Percentiles rank a stretch among this genome's conserved stretches.
phyloP scores from a whole-genome alignment of 2,797 vertebrate genomes.

The Remorina albescens region DNA sequence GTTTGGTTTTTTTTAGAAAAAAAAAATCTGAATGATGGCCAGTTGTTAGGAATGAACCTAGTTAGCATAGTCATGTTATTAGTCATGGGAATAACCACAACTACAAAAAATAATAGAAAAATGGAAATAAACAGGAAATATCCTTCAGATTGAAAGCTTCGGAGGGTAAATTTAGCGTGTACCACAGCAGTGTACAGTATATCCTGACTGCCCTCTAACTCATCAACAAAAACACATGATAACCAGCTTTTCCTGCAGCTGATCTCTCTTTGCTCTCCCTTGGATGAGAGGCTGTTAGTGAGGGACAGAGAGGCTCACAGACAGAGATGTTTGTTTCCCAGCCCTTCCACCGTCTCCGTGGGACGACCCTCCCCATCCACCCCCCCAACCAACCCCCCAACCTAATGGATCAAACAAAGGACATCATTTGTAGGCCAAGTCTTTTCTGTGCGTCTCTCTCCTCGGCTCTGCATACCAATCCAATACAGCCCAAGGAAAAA shows the following conservation, averaged over 20 bases:
- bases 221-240: slow-evolving; percentile 71
- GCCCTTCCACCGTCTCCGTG: slow-evolving; percentile 61
- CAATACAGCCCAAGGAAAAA: slow-evolving; percentile 84
- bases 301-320: slow-evolving; percentile 51
- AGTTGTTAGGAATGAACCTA: slow-evolving; percentile 2
- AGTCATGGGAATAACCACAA: slow-evolving; percentile 3
- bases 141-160: slow-evolving; percentile 25
- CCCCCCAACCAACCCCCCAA: slow-evolving; percentile 27
- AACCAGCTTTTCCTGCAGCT: slow-evolving; percentile 63
- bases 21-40: neutral
- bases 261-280: slow-evolving; percentile 54
- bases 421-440: slow-evolving; percentile 87
- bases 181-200: slow-evolving; percentile 30
- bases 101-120: slow-evolving; percentile 1
- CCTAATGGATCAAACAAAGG: slow-evolving; percentile 85
- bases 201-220: slow-evolving; percentile 60
- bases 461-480: slow-evolving; percentile 82
- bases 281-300: slow-evolving; percentile 60
- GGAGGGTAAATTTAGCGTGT: slow-evolving; percentile 36
- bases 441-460: slow-evolving; percentile 80
- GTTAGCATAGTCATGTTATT: neutral
- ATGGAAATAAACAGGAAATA: slow-evolving; percentile 10
- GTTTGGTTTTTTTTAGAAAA: neutral
- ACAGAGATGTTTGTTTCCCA: slow-evolving; percentile 76
- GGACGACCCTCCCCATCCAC: slow-evolving; percentile 57